These are phyloP conservation scores for Hetaerina americana DNA, from an alignment of 1,140 invertebrate species.

Conservation along the genomic window DNA sequence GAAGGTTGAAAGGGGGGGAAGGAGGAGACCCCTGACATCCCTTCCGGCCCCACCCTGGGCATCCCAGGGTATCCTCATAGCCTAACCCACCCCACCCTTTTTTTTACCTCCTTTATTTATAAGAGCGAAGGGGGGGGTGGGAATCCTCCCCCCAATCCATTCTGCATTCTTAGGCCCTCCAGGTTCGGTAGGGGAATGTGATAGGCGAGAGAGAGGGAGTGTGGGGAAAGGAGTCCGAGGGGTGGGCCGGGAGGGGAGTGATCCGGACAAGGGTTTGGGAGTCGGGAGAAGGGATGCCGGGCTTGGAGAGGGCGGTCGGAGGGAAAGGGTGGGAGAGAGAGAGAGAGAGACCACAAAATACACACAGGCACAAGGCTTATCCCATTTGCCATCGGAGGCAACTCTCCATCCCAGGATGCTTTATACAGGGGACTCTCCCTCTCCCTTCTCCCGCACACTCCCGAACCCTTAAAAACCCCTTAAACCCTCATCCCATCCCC, in stretches of 20 bases:
- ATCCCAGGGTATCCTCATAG: too few species aligned
- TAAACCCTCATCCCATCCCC: too few species aligned
- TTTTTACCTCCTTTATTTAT: conserved; percentile 1
- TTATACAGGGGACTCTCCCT: not conserved
- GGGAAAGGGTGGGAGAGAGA: too few species aligned
- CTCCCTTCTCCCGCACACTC: not conserved
- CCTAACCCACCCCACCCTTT: too few species aligned
- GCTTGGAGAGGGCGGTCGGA: too few species aligned
- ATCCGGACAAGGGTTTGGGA: too few species aligned
- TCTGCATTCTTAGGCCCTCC: not conserved
- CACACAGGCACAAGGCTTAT: not conserved
- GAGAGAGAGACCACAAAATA: not conserved
- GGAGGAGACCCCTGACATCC: too few species aligned
- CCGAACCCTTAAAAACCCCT: too few species aligned
- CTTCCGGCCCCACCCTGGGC: too few species aligned
- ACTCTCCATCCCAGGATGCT: not conserved
- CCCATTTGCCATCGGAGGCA: not conserved
- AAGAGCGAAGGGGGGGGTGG: not conserved
- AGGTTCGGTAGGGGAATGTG: not conserved
- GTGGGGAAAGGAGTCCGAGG: not conserved
- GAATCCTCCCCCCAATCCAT: not conserved
- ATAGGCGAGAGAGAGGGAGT: not conserved
- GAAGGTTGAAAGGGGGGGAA: too few species aligned
- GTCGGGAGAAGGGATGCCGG: too few species aligned
- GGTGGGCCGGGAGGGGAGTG: too few species aligned